These are phyloP conservation scores for Microplitis manilae DNA, from an alignment of 2,888 invertebrate genomes.

Conservation along the genomic window DNA sequence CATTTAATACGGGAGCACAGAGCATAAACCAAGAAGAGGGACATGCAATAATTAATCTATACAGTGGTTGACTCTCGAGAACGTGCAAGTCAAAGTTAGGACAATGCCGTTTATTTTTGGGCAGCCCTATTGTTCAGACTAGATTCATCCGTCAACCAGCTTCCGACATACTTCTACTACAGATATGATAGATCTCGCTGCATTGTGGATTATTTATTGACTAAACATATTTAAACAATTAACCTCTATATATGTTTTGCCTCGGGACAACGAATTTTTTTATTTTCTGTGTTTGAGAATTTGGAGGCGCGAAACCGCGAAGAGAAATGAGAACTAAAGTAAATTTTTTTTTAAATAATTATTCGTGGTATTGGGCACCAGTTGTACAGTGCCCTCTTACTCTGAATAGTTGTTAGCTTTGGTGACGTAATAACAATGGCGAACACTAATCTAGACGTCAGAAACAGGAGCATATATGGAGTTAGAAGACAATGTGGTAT, in stretches of 20 bases:
- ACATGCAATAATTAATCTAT: constrained; percentile 36
- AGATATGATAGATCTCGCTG: constrained; percentile 34
- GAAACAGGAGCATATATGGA: constrained; percentile 63
- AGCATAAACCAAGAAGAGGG: constrained; percentile 19
- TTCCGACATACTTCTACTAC: constrained; percentile 54
- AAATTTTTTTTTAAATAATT: background rate
- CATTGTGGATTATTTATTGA: constrained; percentile 1
- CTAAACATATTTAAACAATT: constrained; percentile 6
- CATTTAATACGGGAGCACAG: background rate
- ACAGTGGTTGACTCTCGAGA: constrained; percentile 41
- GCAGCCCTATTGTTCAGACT: constrained; percentile 66
- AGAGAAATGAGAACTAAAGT: too few species aligned
- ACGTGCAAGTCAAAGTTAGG: constrained; percentile 66
- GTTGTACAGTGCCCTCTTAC: constrained; percentile 43
- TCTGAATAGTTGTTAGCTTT: constrained; percentile 70
- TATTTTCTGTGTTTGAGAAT: too few species aligned
- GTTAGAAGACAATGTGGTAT: background rate
- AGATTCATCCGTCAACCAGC: constrained; percentile 69
- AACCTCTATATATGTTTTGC: background rate
- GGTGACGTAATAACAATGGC: constrained; percentile 71
- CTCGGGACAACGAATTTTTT: too few species aligned
- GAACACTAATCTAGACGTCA: constrained; percentile 72
- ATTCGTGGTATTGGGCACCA: constrained; percentile 14
- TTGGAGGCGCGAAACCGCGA: too few species aligned
- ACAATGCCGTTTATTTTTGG: constrained; percentile 72